Evolutionary conservation across 1,140 invertebrate species (phyloP).

Genomic region (Lepidurus arcticus): DNA sequence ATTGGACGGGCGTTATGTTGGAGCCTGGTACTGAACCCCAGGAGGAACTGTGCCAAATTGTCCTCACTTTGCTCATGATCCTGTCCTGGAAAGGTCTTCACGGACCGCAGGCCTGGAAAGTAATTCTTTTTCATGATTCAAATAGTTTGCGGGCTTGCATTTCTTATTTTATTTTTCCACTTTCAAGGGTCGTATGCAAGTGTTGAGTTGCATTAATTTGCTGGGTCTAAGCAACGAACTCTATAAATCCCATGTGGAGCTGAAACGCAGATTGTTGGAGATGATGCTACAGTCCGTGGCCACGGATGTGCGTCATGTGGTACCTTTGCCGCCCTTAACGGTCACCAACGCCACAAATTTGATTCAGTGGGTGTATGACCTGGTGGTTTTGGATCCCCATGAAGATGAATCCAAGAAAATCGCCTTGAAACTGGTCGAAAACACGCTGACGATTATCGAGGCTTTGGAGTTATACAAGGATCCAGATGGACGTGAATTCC

Average conservation of each 20-base stretch:
- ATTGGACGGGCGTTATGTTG: conserved; percentile 30
- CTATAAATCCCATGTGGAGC: conserved; percentile 51
- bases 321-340: neutral
- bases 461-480: conserved; percentile 50
- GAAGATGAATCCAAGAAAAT: conserved; percentile 51
- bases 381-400: conserved; percentile 52
- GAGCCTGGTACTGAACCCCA: conserved; percentile 46
- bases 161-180: conserved; percentile 28
- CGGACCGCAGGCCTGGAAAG: conserved; percentile 41
- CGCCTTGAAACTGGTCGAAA: conserved; percentile 52
- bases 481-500: conserved; percentile 48
- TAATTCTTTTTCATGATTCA: conserved; percentile 37
- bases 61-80: conserved; percentile 54
- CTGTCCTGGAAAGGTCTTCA: conserved; percentile 58
- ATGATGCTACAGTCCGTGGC: conserved; percentile 55
- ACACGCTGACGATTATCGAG: conserved; percentile 52
- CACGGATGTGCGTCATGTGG: conserved; percentile 48
- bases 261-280: conserved; percentile 56
- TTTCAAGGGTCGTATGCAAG: conserved; percentile 53
- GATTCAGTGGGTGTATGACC: conserved; percentile 54
- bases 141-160: conserved; percentile 17
- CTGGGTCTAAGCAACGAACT: conserved; percentile 54
- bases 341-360: conserved; percentile 54
- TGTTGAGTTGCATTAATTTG: conserved; percentile 57
- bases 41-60: conserved; percentile 54